phyloP scores from a whole-genome alignment of 2,888 invertebrate species.

The Diaphora mendica region DNA sequence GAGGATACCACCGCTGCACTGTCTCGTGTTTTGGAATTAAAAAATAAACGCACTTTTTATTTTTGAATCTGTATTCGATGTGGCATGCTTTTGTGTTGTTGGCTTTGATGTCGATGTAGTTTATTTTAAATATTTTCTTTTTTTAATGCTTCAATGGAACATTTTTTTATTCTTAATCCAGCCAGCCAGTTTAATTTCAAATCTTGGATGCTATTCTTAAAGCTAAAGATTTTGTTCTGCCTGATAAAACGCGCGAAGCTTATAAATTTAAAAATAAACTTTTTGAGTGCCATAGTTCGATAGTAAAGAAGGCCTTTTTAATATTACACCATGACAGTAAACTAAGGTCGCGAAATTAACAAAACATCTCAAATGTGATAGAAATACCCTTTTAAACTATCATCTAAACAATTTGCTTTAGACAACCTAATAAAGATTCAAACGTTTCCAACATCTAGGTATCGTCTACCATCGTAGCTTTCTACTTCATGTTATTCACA shows the following conservation, averaged over 20 bases:
- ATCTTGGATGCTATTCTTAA: neutral
- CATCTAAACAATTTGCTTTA: neutral
- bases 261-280: neutral
- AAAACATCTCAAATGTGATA: neutral
- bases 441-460: neutral
- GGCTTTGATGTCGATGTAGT: neutral
- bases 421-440: neutral
- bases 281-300: too few species aligned
- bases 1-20: slow-evolving; percentile 29
- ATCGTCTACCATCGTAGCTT: neutral
- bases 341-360: neutral
- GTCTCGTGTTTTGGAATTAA: slow-evolving; percentile 47
- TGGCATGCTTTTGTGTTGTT: slow-evolving; percentile 10
- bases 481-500: neutral
- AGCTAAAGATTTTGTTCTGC: neutral
- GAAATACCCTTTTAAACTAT: too few species aligned
- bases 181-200: neutral
- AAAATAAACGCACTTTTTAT: slow-evolving; percentile 50
- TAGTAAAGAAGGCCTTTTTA: neutral
- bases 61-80: slow-evolving; percentile 30
- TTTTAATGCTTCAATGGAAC: neutral
- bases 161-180: neutral
- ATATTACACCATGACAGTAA: neutral
- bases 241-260: too few species aligned
- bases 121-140: neutral